Evolutionary conservation across 2,797 vertebrate species (phyloP), one percentile per base, ranked within the genome.

Genomic region (Crocidura indochinensis): DNA sequence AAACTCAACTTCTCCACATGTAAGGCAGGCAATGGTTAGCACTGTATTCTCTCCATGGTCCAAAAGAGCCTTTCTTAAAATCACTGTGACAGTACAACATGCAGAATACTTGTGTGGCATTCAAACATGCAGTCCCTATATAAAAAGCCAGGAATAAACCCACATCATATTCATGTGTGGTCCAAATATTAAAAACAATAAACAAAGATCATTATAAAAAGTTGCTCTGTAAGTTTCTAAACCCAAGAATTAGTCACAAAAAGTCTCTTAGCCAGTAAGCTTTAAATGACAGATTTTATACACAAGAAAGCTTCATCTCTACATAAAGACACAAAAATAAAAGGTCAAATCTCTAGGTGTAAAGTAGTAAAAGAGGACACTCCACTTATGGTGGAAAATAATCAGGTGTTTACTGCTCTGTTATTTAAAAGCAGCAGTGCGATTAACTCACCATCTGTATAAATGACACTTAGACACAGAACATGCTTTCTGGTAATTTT

Each of bases 171-270:
- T 15, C 17, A 6, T 10, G 11, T 14, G 12, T 53, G 51, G 12
- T 4, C 10, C 12, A 53, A 53, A 53, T 53, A 53, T 62, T 20
- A n/a, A n/a, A 10, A 51, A 51, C 8, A 73, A 12, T 79, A 73
- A 69, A 3, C 27, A 68, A 38, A 5, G 38, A 38, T 38, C 38
- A 38, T 38, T 38, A 38, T 38, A 38, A 2, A 38, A 38, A 80
- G 20, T 69, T 73, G n/a, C 68, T 29, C 9, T 62, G 10, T 1
- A 38, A 9, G 4, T 81, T 91, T 69, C 69, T 89, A 64, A 93
- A 71, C 10, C n/a, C 47, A 84, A 91, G 47, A 91, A 75, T 51
- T 29, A 75, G 69, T 84, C n/a, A 38, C 19, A 91, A 72, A 81
- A 56, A n/a, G 3, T 65, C 1, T 76, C n/a, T 49, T 76, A 0